Evolutionary conservation across 2,113 vertebrate species (phyloP).

Genomic region (Stictonetta naevosa): DNA sequence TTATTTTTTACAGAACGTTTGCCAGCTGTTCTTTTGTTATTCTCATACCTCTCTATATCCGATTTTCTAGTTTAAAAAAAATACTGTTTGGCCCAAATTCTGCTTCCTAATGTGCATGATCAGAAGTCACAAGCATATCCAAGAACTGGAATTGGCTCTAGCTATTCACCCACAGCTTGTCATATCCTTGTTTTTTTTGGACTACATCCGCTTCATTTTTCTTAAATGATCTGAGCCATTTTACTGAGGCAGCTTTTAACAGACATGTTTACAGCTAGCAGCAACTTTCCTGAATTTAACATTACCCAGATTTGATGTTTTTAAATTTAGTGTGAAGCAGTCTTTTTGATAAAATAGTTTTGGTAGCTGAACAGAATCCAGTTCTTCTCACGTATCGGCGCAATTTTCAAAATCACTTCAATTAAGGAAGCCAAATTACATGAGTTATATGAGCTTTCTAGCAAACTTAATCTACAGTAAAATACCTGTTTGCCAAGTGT

Average conservation of each 20-base stretch:
- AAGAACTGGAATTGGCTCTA: not conserved
- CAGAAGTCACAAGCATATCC: not conserved
- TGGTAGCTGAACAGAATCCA: not conserved
- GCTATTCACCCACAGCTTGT: not conserved
- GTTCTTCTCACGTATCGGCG: not conserved
- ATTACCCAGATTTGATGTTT: not conserved
- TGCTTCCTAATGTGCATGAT: not conserved
- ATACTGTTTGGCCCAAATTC: not conserved
- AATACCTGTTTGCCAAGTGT: not conserved
- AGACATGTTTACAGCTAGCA: not conserved
- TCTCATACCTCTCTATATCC: not conserved
- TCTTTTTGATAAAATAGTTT: not conserved
- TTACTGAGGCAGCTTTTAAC: not conserved
- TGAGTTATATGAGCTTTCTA: not conserved
- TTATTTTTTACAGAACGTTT: not conserved
- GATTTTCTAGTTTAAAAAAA: not conserved
- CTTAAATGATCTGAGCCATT: not conserved
- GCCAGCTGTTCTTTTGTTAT: conserved; percentile 19
- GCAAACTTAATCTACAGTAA: not conserved
- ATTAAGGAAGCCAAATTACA: not conserved
- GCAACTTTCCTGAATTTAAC: not conserved
- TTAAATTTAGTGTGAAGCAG: not conserved
- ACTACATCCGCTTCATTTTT: not conserved
- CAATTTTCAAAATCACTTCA: not conserved
- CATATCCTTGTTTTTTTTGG: not conserved